Conservation (phyloP, 2,113 vertebrate genomes). For the Centropristis striata region DNA sequence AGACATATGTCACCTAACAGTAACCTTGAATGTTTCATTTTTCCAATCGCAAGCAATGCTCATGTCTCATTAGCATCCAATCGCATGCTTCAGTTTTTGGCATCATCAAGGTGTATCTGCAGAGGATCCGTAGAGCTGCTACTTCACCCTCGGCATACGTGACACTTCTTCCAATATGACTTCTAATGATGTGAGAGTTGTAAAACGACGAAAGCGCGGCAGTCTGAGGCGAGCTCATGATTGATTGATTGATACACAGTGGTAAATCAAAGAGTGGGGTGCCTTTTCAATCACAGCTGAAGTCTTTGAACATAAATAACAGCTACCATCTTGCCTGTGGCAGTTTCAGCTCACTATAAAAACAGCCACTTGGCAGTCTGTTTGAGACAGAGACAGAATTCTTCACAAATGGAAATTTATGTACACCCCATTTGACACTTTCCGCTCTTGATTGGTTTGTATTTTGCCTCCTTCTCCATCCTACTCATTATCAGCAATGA, state of each 20-base stretch:
- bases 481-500: conserved; percentile 73
- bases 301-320: conserved; percentile 75
- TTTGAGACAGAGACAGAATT: conserved; percentile 36
- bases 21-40: conserved; percentile 20
- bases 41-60: conserved; percentile 16
- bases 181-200: conserved; percentile 23
- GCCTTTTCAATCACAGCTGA: conserved; percentile 69
- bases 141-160: background rate
- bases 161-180: conserved; percentile 17
- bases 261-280: conserved; percentile 62
- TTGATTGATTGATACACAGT: conserved; percentile 69
- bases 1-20: conserved; percentile 45
- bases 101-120: background rate
- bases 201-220: conserved; percentile 5
- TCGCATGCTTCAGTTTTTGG: conserved; percentile 9
- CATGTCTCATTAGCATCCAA: conserved; percentile 44
- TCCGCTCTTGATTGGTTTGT: conserved; percentile 74
- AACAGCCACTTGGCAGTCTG: conserved; percentile 53
- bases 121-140: conserved; percentile 11
- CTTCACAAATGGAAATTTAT: conserved; percentile 73
- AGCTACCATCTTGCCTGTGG: conserved; percentile 55
- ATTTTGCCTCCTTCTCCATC: conserved; percentile 62
- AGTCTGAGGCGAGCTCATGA: conserved; percentile 48
- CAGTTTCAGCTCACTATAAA: conserved; percentile 58
- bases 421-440: conserved; percentile 74